Base-by-base conservation (phyloP, 2,797 vertebrate genomes). In the Gallirallus australis region DNA sequence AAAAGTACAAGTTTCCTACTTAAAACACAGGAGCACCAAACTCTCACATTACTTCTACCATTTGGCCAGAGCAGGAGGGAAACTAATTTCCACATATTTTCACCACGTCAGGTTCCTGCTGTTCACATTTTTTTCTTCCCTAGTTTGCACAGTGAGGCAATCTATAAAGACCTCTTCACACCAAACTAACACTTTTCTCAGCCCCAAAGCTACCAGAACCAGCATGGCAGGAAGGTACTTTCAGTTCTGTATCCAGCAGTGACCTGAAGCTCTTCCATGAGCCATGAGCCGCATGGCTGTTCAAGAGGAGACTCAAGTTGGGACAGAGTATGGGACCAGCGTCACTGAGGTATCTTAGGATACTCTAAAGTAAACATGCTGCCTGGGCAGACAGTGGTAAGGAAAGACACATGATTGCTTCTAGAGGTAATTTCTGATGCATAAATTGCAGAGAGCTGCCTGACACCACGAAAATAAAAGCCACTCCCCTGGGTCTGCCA, bases 1-100 rank as follows among this genome's bases (percentile, higher is more conserved):
- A 76, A 45, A 94, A 89, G 52, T 14, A 91, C n/a, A 80, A 89
- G 63, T 11, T 86, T 82, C 37, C 42, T 70, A 45, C 64, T 84
- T 70, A 73, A 86, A 86, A 79, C n/a, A 65, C 4, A 5, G 47
- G 28, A 91, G 71, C 54, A 82, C 30, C 50, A 75, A 89, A 69
- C 40, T 40, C 37, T 79, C 15, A n/a, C 9, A 56, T 56, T 81
- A 82, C 70, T 93, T 91, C 61, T 60, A 77, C 20, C 56, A 64
- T 24, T 75, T 64, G 56, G 33, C 53, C 65, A 90, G 72, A 88
- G 63, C 28, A 80, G 53, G 18, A 94, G 53, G 31, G 40, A 91
- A 88, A 75, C 77, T 14, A n/a, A 76, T 94, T 89, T 86, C 54
- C 80, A 80, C 4, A 0, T 76, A 19, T 76, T 89, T 87, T 86